Evolutionary conservation across 1,140 invertebrate genomes (phyloP).

Genomic region (Elysia chlorotica): DNA sequence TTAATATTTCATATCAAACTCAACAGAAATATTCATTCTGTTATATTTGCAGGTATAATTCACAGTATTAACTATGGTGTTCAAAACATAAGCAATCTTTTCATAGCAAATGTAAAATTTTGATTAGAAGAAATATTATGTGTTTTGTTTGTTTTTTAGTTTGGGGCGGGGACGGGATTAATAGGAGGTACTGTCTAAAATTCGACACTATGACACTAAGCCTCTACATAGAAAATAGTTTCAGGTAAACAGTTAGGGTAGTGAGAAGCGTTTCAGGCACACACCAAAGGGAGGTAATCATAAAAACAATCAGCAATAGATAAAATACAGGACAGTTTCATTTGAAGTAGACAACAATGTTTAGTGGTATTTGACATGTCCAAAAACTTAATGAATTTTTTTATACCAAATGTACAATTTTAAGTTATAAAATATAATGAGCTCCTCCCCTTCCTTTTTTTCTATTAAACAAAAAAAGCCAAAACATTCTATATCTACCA

Average conservation of each 20-base stretch:
- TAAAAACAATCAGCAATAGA: background rate
- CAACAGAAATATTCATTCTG: no score
- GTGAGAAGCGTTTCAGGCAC: no score
- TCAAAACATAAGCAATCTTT: no score
- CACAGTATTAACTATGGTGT: no score
- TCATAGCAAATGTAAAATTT: background rate
- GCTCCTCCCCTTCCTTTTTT: background rate
- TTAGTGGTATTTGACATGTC: no score
- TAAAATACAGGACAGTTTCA: background rate
- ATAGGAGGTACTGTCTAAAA: background rate
- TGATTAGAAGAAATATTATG: background rate
- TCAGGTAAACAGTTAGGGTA: no score
- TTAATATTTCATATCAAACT: no score
- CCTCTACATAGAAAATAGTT: no score
- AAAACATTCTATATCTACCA: background rate
- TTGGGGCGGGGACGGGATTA: background rate
- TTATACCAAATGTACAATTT: no score
- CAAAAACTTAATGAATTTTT: no score
- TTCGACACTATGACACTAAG: background rate
- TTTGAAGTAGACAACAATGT: no score
- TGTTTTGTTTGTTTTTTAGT: background rate
- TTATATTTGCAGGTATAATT: no score
- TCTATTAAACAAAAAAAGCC: background rate
- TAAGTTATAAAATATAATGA: background rate
- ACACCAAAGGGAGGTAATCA: background rate